These are phyloP conservation scores for Acromyrmex charruanus DNA, from an alignment of 1,140 invertebrate genomes.

Conservation along the genomic window DNA sequence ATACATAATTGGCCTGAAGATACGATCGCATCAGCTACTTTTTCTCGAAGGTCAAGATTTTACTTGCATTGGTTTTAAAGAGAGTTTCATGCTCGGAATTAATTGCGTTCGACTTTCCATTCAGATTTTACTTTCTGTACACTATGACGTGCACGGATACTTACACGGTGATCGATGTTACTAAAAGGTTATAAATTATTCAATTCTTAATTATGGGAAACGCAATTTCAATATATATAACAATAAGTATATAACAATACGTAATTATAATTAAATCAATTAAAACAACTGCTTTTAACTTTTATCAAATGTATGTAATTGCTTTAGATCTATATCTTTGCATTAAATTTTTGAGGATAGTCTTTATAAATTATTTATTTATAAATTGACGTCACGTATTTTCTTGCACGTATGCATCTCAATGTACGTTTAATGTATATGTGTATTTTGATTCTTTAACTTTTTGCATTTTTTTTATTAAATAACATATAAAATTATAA, in stretches of 20 bases:
- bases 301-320: not conserved
- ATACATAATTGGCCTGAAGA: not conserved
- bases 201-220: constrained; percentile 32
- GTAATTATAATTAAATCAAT: not conserved
- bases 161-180: not conserved
- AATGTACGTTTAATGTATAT: not conserved
- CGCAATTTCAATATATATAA: not conserved
- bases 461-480: not conserved
- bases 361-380: not conserved
- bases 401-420: not conserved
- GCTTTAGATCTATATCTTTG: not conserved
- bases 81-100: constrained; percentile 58
- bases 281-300: not conserved
- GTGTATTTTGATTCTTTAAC: not conserved
- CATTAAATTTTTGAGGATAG: not conserved
- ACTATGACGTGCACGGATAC: constrained; percentile 16
- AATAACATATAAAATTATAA: not conserved
- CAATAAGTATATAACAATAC: constrained; percentile 8
- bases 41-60: constrained; percentile 52
- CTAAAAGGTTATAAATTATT: constrained; percentile 38
- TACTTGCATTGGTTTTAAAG: constrained; percentile 63
- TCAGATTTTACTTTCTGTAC: constrained; percentile 73
- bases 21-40: not conserved
- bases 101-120: constrained; percentile 72
- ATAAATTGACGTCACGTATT: not conserved